Base-by-base conservation (phyloP, 92 coral and sea anemone species). In the Isaurus tuberculatus region DNA sequence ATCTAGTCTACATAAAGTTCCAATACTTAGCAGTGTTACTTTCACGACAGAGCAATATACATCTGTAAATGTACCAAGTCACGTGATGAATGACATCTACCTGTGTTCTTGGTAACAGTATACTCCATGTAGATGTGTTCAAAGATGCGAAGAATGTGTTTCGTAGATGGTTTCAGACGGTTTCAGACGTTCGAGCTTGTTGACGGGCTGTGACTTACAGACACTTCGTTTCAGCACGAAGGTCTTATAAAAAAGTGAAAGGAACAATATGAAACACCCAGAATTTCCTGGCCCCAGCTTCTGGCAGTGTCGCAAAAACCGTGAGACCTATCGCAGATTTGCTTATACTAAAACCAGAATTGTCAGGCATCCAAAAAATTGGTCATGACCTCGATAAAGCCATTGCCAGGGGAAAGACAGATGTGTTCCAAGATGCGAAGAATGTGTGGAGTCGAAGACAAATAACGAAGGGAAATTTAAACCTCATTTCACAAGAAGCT, bases 301-400 rank as follows among this genome's bases (percentile, higher is more conserved):
- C 80, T 83, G 88, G 86, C 86, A 85, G 65, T 73, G 86, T 63
- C 72, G 72, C 44, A 86, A 86, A 78, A 69, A 48, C 29, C 65
- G 70, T 36, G 87, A 79, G 55, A 73, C 73, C 55, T 72, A 86
- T 36, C 75, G 92, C 51, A 70, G 91, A 9, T 91, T 87, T 88
- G 15, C 74, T 60, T 37, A 74, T 88, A 42, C 78, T 53, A n/a
- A 91, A 84, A 49, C 91, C 94, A 58, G 94, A 91, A 72, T 57
- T 91, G 34, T 65, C 83, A 9, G 77, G 75, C 27, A 53, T 91
- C 4, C 79, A 85, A 63, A 88, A 91, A 44, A 80, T 88, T 15
- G 92, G 92, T 26, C 94, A 88, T 53, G 92, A 88, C 60, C 86
- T 88, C 7, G 81, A 91, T 78, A 85, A 85, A 43, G 88, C 92